Evolutionary conservation across 2,888 invertebrate species (phyloP), one percentile per base, ranked within the genome.

Genomic region (Metacarcinus magister): DNA sequence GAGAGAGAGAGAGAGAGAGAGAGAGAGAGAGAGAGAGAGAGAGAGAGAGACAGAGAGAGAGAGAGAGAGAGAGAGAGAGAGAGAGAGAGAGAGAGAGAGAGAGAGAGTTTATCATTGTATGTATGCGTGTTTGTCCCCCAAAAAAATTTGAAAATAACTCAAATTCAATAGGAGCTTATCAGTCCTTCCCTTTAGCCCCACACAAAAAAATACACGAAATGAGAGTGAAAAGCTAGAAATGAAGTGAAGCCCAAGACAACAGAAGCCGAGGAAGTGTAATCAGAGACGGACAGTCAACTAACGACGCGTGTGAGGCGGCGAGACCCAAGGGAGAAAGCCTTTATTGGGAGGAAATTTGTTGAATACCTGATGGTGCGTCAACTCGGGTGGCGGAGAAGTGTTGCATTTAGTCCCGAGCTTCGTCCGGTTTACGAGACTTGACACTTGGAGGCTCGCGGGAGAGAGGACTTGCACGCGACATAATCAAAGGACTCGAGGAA

Each of bases 1-100:
- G 91, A 46, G 91, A 46, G 91, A 91, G 44, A 46, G 91, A 46
- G 44, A 82, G 82, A 82, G 82, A 82, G 82, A 82, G 82, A 82
- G 82, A 82, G 82, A 82, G 82, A 82, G 82, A 82, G 82, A 82
- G 82, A 82, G 82, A 82, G 82, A 32, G 32, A 28, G 46, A 32
- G 23, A 43, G 91, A 46, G 43, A n/a, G 44, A 91, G 60, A 67
- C 5, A 13, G 60, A 19, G 19, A 19, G 1, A 4, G n/a, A 82
- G 82, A 82, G 82, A 82, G 82, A 82, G 82, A 82, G 82, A 82
- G 82, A 82, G 82, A 82, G 82, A 82, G 82, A 82, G 82, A 82
- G 82, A 82, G 82, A 32, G 32, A 28, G 46, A 32, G 23, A 43
- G 91, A 46, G 43, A n/a, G 44, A 91, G 60, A 67, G 60, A 5